Percentiles rank a stretch among this genome's conserved stretches.
These are phyloP conservation scores for Saguinus midas DNA, from an alignment of 2,113 vertebrate genomes.

Conservation along the genomic window DNA sequence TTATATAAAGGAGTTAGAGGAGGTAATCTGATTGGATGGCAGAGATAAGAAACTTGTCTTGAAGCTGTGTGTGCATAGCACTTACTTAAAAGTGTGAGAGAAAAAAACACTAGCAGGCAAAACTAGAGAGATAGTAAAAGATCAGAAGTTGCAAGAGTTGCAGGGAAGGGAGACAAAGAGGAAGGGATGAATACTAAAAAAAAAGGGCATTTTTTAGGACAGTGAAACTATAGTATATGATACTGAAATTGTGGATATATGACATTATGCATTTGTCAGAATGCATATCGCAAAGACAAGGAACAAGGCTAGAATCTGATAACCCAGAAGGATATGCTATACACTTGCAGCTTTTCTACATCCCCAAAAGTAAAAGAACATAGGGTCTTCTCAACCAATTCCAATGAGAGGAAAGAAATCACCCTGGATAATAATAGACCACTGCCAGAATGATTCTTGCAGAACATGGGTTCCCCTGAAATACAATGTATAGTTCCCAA, in stretches of 20 bases:
- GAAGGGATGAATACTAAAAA: neutral
- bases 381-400: neutral
- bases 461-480: slow-evolving; percentile 29
- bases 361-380: neutral
- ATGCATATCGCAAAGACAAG: neutral
- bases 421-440: neutral
- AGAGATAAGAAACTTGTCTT: neutral
- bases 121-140: neutral
- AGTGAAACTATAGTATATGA: neutral
- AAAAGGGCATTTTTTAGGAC: neutral
- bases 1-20: neutral
- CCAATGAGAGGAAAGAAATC: neutral
- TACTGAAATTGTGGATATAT: neutral
- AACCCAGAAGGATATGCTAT: neutral
- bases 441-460: neutral
- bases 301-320: neutral
- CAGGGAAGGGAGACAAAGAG: neutral
- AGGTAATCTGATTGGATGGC: neutral
- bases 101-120: neutral
- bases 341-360: neutral
- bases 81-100: neutral
- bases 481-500: slow-evolving; percentile 6
- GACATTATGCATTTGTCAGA: neutral
- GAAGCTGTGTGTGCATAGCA: neutral
- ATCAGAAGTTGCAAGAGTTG: neutral